Percentiles rank a stretch among this genome's conserved stretches.
These are phyloP conservation scores for Hydrozoanthus gracilis DNA, from an alignment of 92 coral and sea anemone species.

Conservation along the genomic window DNA sequence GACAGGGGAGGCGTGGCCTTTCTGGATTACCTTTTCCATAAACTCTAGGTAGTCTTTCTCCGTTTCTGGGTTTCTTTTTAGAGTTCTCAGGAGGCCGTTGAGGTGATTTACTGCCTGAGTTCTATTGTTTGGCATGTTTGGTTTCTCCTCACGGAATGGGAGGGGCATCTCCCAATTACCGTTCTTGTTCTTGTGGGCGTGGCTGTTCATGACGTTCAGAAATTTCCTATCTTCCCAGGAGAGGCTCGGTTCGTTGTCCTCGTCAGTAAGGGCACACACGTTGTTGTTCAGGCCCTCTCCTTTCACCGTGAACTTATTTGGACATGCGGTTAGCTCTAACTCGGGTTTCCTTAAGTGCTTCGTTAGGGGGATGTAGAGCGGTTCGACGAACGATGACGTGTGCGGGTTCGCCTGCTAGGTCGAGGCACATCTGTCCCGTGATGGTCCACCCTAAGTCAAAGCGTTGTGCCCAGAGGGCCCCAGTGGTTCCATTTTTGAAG, in stretches of 20 bases:
- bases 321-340: slow-evolving; percentile 32
- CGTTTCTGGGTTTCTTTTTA: slow-evolving; percentile 29
- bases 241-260: slow-evolving; percentile 49
- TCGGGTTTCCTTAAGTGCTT: not conserved
- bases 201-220: not conserved
- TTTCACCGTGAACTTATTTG: slow-evolving; percentile 33
- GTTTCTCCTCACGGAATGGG: slow-evolving; percentile 15
- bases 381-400: slow-evolving; percentile 46
- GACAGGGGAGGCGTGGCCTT: slow-evolving; percentile 39
- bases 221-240: slow-evolving; percentile 44
- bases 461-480: not conserved
- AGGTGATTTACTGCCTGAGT: slow-evolving; percentile 30
- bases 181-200: not conserved
- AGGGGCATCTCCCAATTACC: slow-evolving; percentile 37
- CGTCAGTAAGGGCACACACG: slow-evolving; percentile 37
- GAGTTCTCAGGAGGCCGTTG: slow-evolving; percentile 30
- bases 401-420: slow-evolving; percentile 36
- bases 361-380: slow-evolving; percentile 19
- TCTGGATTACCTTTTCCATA: slow-evolving; percentile 18
- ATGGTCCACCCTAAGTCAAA: slow-evolving; percentile 31
- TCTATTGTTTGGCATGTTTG: slow-evolving; percentile 9
- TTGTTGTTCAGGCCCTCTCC: slow-evolving; percentile 31
- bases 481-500: not conserved
- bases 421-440: slow-evolving; percentile 11
- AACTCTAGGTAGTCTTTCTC: slow-evolving; percentile 36